Evolutionary conservation across 2,888 invertebrate genomes (phyloP).

Genomic region (Steinernema carpocapsae): DNA sequence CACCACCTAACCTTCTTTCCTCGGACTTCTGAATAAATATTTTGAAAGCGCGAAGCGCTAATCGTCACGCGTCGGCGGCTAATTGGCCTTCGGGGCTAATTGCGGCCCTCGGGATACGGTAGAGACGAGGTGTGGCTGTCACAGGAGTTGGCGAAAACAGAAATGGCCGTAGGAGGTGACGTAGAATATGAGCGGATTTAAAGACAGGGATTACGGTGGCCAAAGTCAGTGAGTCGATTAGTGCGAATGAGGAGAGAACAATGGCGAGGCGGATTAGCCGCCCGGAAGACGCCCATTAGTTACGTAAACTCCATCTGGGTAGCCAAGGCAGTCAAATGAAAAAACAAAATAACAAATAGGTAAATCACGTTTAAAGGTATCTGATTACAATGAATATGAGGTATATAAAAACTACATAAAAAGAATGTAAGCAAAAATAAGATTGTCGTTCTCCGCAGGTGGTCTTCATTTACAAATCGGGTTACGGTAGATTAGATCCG

Average conservation of each 20-base stretch:
- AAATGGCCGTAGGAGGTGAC: neutral
- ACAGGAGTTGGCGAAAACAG: neutral
- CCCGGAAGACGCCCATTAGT: neutral
- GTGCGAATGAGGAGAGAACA: neutral
- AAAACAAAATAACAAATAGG: no score
- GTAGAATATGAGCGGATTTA: neutral
- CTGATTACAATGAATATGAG: no score
- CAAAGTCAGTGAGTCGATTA: neutral
- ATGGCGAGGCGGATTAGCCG: neutral
- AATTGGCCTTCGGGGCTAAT: slow-evolving; percentile 4
- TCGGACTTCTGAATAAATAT: neutral
- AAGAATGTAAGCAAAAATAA: no score
- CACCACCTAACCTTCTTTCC: neutral
- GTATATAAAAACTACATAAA: no score
- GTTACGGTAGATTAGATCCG: neutral
- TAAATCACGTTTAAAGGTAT: no score
- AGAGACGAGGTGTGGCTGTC: neutral
- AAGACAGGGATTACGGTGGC: slow-evolving; percentile 25
- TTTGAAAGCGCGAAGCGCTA: neutral
- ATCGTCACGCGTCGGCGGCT: neutral
- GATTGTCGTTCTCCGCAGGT: neutral
- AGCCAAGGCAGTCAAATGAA: no score
- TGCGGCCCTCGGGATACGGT: slow-evolving; percentile 23
- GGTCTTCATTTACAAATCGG: neutral
- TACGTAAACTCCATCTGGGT: slow-evolving; percentile 19